Evolutionary conservation across 2,888 invertebrate genomes (phyloP).

Genomic region (Drosophila subsilvestris): DNA sequence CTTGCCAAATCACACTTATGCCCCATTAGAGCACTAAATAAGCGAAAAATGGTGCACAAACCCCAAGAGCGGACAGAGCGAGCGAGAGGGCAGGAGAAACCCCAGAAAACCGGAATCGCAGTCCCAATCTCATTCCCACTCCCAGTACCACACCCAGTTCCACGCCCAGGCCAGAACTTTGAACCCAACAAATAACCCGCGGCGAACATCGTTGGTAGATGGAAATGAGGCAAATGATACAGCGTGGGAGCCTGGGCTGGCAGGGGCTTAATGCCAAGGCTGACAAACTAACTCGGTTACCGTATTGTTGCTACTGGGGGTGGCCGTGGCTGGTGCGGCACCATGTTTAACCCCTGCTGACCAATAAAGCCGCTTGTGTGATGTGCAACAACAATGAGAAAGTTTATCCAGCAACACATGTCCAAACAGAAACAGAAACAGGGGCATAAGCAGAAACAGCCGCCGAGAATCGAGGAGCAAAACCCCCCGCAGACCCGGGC

Average conservation of each 20-base stretch:
- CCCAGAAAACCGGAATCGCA: slow-evolving; percentile 31
- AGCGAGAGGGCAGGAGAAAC: slow-evolving; percentile 2
- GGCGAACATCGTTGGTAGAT: slow-evolving; percentile 52
- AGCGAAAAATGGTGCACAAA: slow-evolving; percentile 60
- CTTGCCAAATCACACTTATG: slow-evolving; percentile 75
- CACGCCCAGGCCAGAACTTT: slow-evolving; percentile 41
- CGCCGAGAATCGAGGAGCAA: too few relatives aligned
- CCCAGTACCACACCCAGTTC: slow-evolving; percentile 9
- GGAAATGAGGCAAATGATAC: slow-evolving; percentile 40
- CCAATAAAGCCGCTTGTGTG: slow-evolving; percentile 79
- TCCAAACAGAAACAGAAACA: slow-evolving; percentile 24
- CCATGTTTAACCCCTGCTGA: slow-evolving; percentile 70
- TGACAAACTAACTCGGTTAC: slow-evolving; percentile 65
- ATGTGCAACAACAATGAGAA: slow-evolving; percentile 70
- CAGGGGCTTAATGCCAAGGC: slow-evolving; percentile 60
- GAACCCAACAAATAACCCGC: slow-evolving; percentile 69
- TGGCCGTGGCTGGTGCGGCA: not conserved
- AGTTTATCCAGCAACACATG: slow-evolving; percentile 69
- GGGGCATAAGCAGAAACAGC: not conserved
- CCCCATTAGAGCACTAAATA: slow-evolving; percentile 75
- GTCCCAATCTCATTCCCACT: slow-evolving; percentile 41
- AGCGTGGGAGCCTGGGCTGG: not conserved
- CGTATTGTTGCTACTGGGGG: not conserved
- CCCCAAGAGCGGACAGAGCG: slow-evolving; percentile 5
- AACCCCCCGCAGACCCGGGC: not conserved